A percentile compares a stretch with the other conserved stretches of the same genome.
Conservation (phyloP, 2,797 vertebrate species). For the Chelidonichthys spinosus region DNA sequence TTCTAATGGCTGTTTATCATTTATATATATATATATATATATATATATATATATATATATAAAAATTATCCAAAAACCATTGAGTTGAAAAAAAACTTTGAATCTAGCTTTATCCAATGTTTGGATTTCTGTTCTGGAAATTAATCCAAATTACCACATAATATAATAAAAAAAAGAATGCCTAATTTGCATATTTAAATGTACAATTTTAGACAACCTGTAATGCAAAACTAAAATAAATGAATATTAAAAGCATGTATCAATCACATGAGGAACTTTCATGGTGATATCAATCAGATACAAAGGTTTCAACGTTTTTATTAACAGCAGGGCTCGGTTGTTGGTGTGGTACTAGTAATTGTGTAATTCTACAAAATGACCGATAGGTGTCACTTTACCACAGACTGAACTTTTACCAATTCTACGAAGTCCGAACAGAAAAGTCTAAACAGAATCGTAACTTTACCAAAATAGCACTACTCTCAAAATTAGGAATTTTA, state of each 20-base stretch:
- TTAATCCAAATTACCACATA: not conserved
- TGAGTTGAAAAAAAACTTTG: not conserved
- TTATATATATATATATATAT: no score
- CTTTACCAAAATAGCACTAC: no score
- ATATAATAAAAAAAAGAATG: not conserved
- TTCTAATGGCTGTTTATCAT: no score
- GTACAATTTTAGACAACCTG: not conserved
- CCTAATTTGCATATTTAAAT: not conserved
- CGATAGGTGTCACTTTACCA: slow-evolving; percentile 25
- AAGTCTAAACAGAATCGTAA: not conserved
- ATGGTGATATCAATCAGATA: not conserved
- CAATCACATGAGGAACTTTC: not conserved
- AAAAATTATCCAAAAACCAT: no score
- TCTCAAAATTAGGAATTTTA: no score
- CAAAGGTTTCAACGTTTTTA: not conserved
- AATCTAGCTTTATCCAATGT: not conserved
- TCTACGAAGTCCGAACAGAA: not conserved
- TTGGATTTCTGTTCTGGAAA: not conserved
- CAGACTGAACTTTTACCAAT: not conserved
- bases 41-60: no score
- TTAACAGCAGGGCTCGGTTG: fast-evolving
- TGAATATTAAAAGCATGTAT: not conserved
- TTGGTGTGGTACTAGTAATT: not conserved
- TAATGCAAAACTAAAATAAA: not conserved
- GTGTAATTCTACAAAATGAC: slow-evolving; percentile 5